Evolutionary conservation across 2,797 vertebrate genomes (phyloP), one percentile per base, ranked within the genome.

Genomic region (Sebastes glaucus): DNA sequence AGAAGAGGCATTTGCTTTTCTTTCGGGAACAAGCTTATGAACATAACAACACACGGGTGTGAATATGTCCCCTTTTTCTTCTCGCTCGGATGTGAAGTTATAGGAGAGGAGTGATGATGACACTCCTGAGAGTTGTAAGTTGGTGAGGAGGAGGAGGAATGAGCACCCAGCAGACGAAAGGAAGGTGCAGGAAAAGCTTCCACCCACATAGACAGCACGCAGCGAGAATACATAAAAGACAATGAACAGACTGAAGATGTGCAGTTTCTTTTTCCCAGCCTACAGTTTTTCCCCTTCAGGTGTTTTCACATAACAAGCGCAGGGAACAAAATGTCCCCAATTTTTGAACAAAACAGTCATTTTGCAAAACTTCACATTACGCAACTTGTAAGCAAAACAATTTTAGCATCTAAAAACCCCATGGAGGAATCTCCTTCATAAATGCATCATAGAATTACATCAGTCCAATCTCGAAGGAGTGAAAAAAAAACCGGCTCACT

Each of bases 71-170:
- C 32, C 0, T 46, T 71, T 55, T 71, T 67, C 83, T 77, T 52
- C 46, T 52, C 8, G 57, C 60, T 53, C 2, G 3, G 67, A 72
- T 80, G 73, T 85, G 77, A 87, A 86, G 75, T 80, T 65, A 67
- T 42, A 67, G 68, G 2, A 78, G 65, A 71, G 38, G 33, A 81
- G 71, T 55, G 78, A 84, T 55, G 79, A 84, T 78, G 69, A 62
- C 64, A 71, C 83, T 83, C 83, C 64, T 60, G 87, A 78, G 83
- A 84, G 65, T 20, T 74, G 83, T 46, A 71, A 78, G 78, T 62
- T 70, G 62, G 30, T 63, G 67, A 83, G 70, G 72, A 77, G 69
- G 67, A 83, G 70, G 74, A 81, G 59, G 74, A 56, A 14, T 49
- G 57, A 81, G 73, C 5, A 79, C 68, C 76, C 67, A 74, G 81